Base-by-base conservation (phyloP, 2,888 invertebrate species). In the Norana najaformis region DNA sequence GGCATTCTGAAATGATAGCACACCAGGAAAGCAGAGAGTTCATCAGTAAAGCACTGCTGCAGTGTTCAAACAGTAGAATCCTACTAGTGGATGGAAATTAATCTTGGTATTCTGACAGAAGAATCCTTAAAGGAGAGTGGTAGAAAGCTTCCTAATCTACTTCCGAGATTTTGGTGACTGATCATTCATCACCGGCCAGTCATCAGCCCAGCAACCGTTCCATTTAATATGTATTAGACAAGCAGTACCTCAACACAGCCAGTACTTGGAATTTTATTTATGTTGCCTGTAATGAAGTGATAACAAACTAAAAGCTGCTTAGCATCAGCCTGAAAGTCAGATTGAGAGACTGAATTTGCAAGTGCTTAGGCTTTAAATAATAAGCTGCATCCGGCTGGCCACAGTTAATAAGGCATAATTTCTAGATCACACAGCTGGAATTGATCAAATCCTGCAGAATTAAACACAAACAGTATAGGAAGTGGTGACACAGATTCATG, bases 341-440 rank as follows among this genome's bases (percentile, higher is more conserved):
- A 30, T n/a, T n/a, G n/a, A 30, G 53, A 30, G n/a, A 69, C 1
- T 69, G 69, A 69, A 69, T 69, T 8, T 69, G 23, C 20, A 23
- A 1, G 23, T 1, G 23, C 23, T 47, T 23, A 47, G 47, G 69
- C 69, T 69, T n/a, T 0, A n/a, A 69, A 69, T n/a, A 69, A 69
- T 69, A 69, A n/a, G 69, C 69, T 69, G 69, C n/a, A 69, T 69
- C 69, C 30, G 69, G 69, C n/a, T 69, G 69, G n/a, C n/a, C 69
- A 20, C 4, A 69, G 69, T 69, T 69, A n/a, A n/a, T n/a, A n/a
- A n/a, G n/a, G n/a, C n/a, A 69, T 69, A 8, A 69, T 69, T 30
- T 69, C 69, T 69, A 69, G 69, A 69, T n/a, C n/a, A n/a, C n/a
- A n/a, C n/a, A n/a, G n/a, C n/a, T n/a, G n/a, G n/a, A n/a, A n/a